Evolutionary conservation across 2,113 vertebrate species (phyloP).

Genomic region (Butastur rufipennis): DNA sequence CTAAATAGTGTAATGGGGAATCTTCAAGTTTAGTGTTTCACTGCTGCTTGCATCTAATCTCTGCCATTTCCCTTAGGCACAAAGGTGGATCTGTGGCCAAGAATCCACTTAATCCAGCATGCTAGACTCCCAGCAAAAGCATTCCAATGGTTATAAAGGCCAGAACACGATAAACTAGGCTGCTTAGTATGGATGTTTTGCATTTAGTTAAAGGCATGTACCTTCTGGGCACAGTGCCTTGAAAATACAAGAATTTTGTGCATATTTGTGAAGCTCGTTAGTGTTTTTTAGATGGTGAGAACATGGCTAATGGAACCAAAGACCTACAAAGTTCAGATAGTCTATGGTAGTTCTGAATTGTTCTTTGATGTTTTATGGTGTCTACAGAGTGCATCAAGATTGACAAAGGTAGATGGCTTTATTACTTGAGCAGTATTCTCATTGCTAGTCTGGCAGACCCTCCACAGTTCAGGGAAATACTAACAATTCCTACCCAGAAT

Average conservation of each 20-base stretch:
- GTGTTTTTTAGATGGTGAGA: not conserved
- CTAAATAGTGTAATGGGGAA: conserved; percentile 43
- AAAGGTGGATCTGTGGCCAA: conserved; percentile 50
- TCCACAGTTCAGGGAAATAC: not conserved
- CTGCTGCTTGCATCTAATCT: conserved; percentile 23
- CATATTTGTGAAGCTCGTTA: not conserved
- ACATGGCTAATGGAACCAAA: not conserved
- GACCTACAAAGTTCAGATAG: not conserved
- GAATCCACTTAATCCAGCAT: conserved; percentile 43
- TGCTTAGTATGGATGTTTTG: not conserved
- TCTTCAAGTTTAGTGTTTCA: conserved; percentile 56
- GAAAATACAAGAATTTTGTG: not conserved
- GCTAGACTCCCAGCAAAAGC: conserved; percentile 26
- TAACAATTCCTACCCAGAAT: not conserved
- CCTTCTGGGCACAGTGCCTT: not conserved
- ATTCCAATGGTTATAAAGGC: conserved; percentile 23
- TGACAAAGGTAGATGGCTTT: not conserved
- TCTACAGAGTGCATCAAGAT: not conserved
- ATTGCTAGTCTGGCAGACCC: not conserved
- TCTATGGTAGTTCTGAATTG: not conserved
- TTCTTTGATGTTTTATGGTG: not conserved
- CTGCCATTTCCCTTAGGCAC: conserved; percentile 39
- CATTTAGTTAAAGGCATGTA: not conserved
- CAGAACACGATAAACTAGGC: not conserved
- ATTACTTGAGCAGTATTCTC: not conserved